Base-by-base conservation (phyloP, 1,140 invertebrate genomes). In the Nasonia longicornis region DNA sequence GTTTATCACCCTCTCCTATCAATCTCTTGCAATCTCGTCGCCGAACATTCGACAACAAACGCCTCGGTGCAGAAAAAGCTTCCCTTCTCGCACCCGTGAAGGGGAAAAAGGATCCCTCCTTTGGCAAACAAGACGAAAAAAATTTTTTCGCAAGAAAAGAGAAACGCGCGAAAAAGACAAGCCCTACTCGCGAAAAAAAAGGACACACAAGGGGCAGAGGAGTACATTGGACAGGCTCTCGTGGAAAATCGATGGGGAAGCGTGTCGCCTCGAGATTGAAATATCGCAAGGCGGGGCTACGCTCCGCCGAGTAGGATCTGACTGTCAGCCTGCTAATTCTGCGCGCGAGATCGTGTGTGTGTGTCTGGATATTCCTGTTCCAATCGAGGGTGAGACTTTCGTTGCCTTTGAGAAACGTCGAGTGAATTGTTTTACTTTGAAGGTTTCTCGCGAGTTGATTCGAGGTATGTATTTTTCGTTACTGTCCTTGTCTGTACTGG, bases 241-340 rank as follows among this genome's bases (percentile, higher is more conserved):
- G 2, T 20, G 16, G 48, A 82, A 79, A 84, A 84, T 85, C 84
- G 84, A 85, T 85, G 82, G 81, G 83, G 77, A 84, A 84, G 82
- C 85, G 81, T 84, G 83, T 84, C 79, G 83, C 75, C n/a, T 83
- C 78, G 75, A 84, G 84, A 85, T 85, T 85, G 80, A 84, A 85
- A 83, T 80, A 82, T 84, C 81, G 79, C 69, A 75, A 83, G 79
- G 80, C 79, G 72, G 82, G 72, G 83, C 48, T 80, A 45, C 81
- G 71, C 76, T 80, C 31, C 58, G 71, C 74, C 79, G 81, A 83
- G 81, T 82, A 74, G 76, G 81, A 83, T 75, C 52, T 45, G 79
- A 48, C 58, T 75, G 26, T 66, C n/a, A 35, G 48, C 22, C 35
- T 42, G 3, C 38, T 70, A 76, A 76, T 81, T 77, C 48, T 42